Conservation (phyloP, 2,888 invertebrate species). For the Gortyna flavago region DNA sequence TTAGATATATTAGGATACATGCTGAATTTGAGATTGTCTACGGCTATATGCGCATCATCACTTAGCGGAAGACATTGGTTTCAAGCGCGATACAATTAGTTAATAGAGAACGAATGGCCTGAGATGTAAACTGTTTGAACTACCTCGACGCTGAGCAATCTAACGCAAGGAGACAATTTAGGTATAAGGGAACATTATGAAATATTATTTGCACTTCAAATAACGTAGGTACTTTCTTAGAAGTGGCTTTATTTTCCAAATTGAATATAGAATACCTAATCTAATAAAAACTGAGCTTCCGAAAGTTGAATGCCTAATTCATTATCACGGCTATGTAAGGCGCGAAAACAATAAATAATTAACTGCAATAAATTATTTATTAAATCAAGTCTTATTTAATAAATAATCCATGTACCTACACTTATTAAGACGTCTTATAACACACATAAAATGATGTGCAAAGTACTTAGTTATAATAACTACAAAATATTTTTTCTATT, state of each 20-base stretch:
- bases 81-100: slow-evolving; percentile 45
- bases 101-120: slow-evolving; percentile 58
- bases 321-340: slow-evolving; percentile 33
- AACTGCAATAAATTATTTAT: slow-evolving; percentile 25
- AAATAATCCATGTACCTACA: slow-evolving; percentile 35
- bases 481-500: slow-evolving; percentile 76
- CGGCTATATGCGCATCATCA: slow-evolving; percentile 30
- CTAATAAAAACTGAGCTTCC: slow-evolving; percentile 59
- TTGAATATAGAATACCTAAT: slow-evolving; percentile 10
- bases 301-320: slow-evolving; percentile 57
- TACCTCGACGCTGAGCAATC: slow-evolving; percentile 64
- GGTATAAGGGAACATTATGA: slow-evolving; percentile 39
- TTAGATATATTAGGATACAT: slow-evolving; percentile 47
- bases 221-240: slow-evolving; percentile 26
- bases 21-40: slow-evolving; percentile 49
- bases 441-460: slow-evolving; percentile 76
- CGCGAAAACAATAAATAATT: slow-evolving; percentile 44
- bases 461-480: slow-evolving; percentile 74
- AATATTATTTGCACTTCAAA: slow-evolving; percentile 58
- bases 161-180: slow-evolving; percentile 52
- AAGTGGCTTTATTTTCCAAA: slow-evolving; percentile 27
- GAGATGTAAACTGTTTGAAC: slow-evolving; percentile 52
- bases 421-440: slow-evolving; percentile 68
- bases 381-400: slow-evolving; percentile 32
- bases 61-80: slow-evolving; percentile 37